A percentile compares a stretch with the other conserved stretches of the same genome.
Evolutionary conservation across 2,113 vertebrate species (phyloP).

Genomic region (Sceloporus undulatus): DNA sequence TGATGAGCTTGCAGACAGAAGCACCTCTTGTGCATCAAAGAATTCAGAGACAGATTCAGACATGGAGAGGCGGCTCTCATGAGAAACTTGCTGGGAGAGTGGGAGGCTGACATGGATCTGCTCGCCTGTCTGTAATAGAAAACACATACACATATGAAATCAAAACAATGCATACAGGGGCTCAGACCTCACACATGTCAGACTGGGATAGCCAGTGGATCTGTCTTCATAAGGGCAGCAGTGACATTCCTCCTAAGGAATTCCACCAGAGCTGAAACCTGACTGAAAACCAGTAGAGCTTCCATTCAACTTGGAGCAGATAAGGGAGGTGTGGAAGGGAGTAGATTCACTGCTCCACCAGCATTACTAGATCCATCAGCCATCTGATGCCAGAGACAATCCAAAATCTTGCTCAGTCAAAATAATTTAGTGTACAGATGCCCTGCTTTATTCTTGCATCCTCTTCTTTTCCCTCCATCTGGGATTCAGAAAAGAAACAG

Average conservation of each 20-base stretch:
- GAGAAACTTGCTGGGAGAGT: slow-evolving; percentile 94
- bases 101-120: slow-evolving; percentile 92
- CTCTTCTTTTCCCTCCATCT: not conserved
- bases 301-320: no score
- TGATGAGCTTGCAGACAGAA: slow-evolving; percentile 96
- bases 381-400: not conserved
- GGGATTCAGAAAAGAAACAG: not conserved
- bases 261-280: no score
- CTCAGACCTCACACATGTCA: not conserved
- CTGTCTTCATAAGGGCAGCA: no score
- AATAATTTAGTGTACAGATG: not conserved
- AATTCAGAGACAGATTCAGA: slow-evolving; percentile 99
- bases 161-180: not conserved
- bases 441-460: not conserved
- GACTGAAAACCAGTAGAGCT: no score
- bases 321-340: no score
- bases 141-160: slow-evolving; percentile 39
- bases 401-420: not conserved
- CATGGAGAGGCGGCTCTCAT: slow-evolving; percentile 98
- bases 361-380: no score
- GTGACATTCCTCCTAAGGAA: no score
- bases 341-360: no score
- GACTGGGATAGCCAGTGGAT: no score
- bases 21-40: slow-evolving; percentile 98
- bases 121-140: slow-evolving; percentile 83